A percentile compares a stretch with the other conserved stretches of the same genome.
phyloP scores from a whole-genome alignment of 2,113 vertebrate species.

The Pygoscelis antarcticus region DNA sequence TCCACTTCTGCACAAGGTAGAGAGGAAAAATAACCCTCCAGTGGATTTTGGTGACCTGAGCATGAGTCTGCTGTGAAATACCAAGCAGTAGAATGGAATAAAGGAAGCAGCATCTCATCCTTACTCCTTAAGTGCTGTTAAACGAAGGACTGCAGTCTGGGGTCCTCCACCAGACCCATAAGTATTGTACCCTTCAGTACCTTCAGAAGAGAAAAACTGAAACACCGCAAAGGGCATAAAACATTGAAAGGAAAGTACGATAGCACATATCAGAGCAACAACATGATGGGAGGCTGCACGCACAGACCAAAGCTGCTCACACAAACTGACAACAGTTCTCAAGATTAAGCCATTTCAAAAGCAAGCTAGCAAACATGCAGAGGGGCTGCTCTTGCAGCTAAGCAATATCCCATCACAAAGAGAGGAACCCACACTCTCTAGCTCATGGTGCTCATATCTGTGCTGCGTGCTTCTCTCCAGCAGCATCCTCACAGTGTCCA shows the following conservation, averaged over 20 bases:
- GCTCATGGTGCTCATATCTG: neutral
- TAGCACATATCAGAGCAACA: neutral
- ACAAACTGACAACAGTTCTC: neutral
- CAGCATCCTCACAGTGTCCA: neutral
- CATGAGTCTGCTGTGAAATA: neutral
- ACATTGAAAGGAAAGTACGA: neutral
- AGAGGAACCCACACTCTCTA: neutral
- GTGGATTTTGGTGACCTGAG: neutral
- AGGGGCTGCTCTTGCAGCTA: neutral
- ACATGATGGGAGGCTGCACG: rapidly evolving
- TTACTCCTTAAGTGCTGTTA: neutral
- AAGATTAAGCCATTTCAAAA: neutral
- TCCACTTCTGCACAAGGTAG: neutral
- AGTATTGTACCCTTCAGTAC: neutral
- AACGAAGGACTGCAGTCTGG: neutral
- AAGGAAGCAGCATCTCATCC: neutral
- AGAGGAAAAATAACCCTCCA: neutral
- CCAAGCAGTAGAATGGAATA: neutral
- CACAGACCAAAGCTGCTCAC: neutral
- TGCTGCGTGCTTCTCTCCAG: neutral
- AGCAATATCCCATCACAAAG: neutral
- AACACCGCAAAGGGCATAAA: neutral
- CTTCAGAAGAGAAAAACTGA: neutral
- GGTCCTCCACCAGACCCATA: neutral
- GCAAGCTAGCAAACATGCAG: neutral